phyloP scores from a whole-genome alignment of 37 sponge, comb jelly and placozoan genomes.

The Axinella damicornis region DNA sequence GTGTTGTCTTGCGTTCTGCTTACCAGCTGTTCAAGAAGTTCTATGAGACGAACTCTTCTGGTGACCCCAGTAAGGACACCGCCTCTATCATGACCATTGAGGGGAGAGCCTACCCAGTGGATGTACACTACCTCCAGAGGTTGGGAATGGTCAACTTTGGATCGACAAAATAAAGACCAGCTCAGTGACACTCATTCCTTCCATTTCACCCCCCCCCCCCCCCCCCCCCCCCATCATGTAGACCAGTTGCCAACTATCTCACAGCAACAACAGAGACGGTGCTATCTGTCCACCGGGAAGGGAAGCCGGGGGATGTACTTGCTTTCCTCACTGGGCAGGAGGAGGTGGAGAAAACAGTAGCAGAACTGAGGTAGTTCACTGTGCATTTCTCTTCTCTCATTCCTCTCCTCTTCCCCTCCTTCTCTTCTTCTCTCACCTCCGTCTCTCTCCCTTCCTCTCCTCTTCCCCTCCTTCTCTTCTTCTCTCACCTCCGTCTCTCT shows the following conservation, averaged over 20 bases:
- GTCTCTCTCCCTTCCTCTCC: no score
- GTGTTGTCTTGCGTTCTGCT: not conserved
- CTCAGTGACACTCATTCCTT: no score
- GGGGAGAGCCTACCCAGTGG: conserved; percentile 84
- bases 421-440: no score
- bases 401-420: no score
- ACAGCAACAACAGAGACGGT: conserved; percentile 89
- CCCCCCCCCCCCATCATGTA: not conserved
- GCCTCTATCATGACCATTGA: conserved; percentile 87
- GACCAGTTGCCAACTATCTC: conserved; percentile 95
- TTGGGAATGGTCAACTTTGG: no score
- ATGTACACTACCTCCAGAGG: conserved; percentile 69
- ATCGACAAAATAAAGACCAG: no score
- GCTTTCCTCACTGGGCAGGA: conserved; percentile 97
- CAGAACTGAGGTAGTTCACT: conserved; percentile 39
- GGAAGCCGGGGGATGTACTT: conserved; percentile 88
- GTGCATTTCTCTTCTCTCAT: no score
- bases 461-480: no score
- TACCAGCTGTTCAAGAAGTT: conserved; percentile 81
- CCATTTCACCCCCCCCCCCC: no score
- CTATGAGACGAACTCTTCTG: conserved; percentile 87
- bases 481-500: no score
- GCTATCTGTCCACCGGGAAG: conserved; percentile 86
- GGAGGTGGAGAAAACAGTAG: conserved; percentile 58
- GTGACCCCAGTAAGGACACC: conserved; percentile 72